Evolutionary conservation across 2,113 vertebrate species (phyloP), one percentile per base, ranked within the genome.

Genomic region (Otocyon megalotis): DNA sequence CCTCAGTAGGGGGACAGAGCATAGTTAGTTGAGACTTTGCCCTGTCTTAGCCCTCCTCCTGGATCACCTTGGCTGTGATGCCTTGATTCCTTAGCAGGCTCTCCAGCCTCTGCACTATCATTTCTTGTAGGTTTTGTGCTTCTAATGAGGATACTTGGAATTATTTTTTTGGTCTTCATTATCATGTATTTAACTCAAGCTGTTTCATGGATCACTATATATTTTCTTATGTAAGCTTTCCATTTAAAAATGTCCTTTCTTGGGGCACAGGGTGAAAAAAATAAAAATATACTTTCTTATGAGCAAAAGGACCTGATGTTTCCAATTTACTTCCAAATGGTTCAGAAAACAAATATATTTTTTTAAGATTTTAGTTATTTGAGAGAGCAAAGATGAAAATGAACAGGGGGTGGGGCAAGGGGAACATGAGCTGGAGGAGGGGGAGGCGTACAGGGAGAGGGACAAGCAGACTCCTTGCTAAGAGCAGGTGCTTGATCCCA

Each of bases 161-260:
- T 63, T 79, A 48, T 58, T 69, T 54, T 94, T 77, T 80, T 50
- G 43, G 58, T 62, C 15, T 72, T 50, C n/a, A 16, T 76, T 67
- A 54, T 84, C 62, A 85, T 84, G 35, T 84, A 58, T 88, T 69
- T 88, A 76, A 95, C 30, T 95, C 48, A 30, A 35, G 72, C n/a
- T 53, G 50, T 32, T 80, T 89, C 9, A 28, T 16, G 32, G 43
- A 67, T 84, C 82, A 80, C 56, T 54, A 56, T 48, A 50, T 9
- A 54, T 88, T 91, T 87, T 48, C 62, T 54, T 89, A 32, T 28
- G 3, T 87, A 50, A 81, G 13, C 12, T 92, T 94, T 94, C 48
- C 43, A 20, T 72, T 88, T 26, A 26, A 37, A 93, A 48, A 84
- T 67, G 20, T 77, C n/a, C 28, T 90, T 79, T 79, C 67, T 69